These are phyloP conservation scores for Panagrolaimus sp. DNA, from an alignment of 1,140 invertebrate genomes.

Conservation along the genomic window DNA sequence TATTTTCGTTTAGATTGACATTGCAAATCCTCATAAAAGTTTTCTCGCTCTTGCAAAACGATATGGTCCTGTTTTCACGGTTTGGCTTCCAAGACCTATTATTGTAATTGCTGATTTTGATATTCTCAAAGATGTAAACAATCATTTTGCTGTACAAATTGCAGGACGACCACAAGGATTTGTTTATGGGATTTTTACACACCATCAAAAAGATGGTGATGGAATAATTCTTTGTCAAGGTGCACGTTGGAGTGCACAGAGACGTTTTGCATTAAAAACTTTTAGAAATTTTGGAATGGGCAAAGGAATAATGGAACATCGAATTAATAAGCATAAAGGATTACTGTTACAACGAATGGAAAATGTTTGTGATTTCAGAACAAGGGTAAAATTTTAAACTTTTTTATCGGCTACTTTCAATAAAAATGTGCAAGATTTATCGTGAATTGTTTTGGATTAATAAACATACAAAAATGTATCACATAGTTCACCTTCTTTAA, in stretches of 20 bases:
- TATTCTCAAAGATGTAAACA: conserved; percentile 21
- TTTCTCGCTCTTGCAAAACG: conserved; percentile 32
- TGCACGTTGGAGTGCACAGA: conserved; percentile 32
- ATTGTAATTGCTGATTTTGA: conserved; percentile 39
- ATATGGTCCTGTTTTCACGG: conserved; percentile 39
- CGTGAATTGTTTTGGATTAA: too few species aligned
- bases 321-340: conserved; percentile 32
- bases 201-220: conserved; percentile 39
- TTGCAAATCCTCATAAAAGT: conserved; percentile 33
- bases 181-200: conserved; percentile 47
- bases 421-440: too few species aligned
- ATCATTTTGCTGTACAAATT: conserved; percentile 34
- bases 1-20: conserved; percentile 41
- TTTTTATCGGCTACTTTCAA: too few species aligned
- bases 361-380: neutral
- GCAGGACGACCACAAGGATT: conserved; percentile 38
- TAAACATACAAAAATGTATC: too few species aligned
- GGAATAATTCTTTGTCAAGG: conserved; percentile 32
- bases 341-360: conserved; percentile 22
- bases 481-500: neutral
- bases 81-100: conserved; percentile 43
- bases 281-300: conserved; percentile 47
- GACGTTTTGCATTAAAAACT: conserved; percentile 39
- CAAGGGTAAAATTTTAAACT: too few species aligned
- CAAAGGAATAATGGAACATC: conserved; percentile 27